Base-by-base conservation (phyloP, 2,888 invertebrate species). In the Tenthredo mesomela region DNA sequence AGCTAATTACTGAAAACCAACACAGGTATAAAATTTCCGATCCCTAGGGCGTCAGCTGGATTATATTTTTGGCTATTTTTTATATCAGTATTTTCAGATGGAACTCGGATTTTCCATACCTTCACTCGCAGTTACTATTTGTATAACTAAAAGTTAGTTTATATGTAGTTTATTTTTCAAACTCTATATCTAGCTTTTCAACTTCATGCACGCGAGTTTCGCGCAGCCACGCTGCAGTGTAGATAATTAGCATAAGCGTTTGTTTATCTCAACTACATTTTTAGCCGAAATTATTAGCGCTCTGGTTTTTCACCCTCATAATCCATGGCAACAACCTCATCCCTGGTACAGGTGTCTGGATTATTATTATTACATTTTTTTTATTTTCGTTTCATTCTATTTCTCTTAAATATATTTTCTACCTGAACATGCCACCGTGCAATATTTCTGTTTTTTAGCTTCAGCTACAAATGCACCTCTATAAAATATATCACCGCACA, bases 241-340 rank as follows among this genome's bases (percentile, higher is more conserved):
- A n/a, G 75, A 10, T 58, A 88, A 89, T 89, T 89, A 89, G 87
- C 88, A 88, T 89, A 89, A 89, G 87, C 88, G 88, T 87, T 87
- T 87, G 88, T 88, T 88, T 89, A 88, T 89, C 89, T 87, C 86
- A 85, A 70, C 71, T 82, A 86, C 84, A 86, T 85, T 88, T 85
- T 85, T 80, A 84, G 78, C 80, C 84, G 78, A 86, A 88, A 88
- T 88, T 86, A 86, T 86, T 29, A 85, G 78, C 86, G 83, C 85
- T 83, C 82, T 67, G 58, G 82, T 85, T 85, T 75, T 85, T 84
- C 29, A 54, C 43, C 21, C 43, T 54, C 29, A 18, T 54, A 82
- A 43, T 18, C 65, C 12, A 40, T 47, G 40, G 61, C 18, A 77
- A 77, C 77, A 54, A 50, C 47, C 50, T 77, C 50, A 77, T 77